Base-by-base conservation (phyloP, 2,113 vertebrate species). In the Conger conger region DNA sequence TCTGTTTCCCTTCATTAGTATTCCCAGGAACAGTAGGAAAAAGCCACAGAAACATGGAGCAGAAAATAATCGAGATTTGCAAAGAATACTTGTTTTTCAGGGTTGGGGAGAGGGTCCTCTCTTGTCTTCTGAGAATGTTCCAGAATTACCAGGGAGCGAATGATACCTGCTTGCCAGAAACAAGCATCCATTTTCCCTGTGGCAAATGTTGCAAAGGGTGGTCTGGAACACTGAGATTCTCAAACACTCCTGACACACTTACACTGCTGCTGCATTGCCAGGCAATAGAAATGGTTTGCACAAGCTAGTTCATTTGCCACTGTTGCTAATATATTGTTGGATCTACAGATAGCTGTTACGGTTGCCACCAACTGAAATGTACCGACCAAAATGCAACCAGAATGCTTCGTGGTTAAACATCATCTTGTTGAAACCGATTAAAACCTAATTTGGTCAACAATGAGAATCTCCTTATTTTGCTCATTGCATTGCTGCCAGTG, bases 21-120 rank as follows among this genome's bases (percentile, higher is more conserved):
- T 77, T 83, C 45, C 42, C 50, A 33, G 33, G 73, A 76, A 54
- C 8, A 17, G 18, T 79, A 3, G 83, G 1, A 84, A 35, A 79
- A 54, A 54, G 76, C 42, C 76, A 54, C 42, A 54, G 42, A 35
- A n/a, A 38, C 83, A 33, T 2, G 20, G 7, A 17, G 18, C 37
- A 35, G 36, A 76, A 84, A 79, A 78, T 15, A 20, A 33, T 50
- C n/a, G 35, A 84, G 33, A 36, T 54, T 83, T 83, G 68, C 68
- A 73, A 73, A 73, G n/a, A 73, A 73, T 11, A 8, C 27, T 73
- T 30, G 23, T 73, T 73, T 73, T 0, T 73, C 68, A 73, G n/a
- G 11, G 27, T 20, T 63, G 18, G 3, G 18, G 33, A 33, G 9
- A 73, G 27, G 68, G 23, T 33, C 27, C 27, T 33, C 2, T 73